These are phyloP conservation scores for Spilosoma lubricipeda DNA, from an alignment of 2,888 invertebrate genomes.

Conservation along the genomic window DNA sequence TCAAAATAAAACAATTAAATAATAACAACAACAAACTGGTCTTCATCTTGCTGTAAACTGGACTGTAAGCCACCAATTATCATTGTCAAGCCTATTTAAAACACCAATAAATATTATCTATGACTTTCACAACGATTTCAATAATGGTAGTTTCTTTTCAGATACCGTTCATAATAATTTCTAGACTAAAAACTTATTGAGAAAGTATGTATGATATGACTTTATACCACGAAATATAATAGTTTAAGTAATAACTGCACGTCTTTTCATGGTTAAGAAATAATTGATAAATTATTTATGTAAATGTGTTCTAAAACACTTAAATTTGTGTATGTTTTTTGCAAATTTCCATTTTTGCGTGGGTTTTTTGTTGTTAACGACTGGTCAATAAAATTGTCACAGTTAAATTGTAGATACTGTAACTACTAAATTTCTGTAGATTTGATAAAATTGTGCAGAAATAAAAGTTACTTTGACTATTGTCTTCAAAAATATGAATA, in stretches of 20 bases:
- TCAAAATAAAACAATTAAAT: conserved; percentile 14
- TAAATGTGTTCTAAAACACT: background rate
- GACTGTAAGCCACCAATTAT: background rate
- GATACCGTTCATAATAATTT: background rate
- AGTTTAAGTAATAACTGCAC: background rate
- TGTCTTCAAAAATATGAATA: too few species aligned
- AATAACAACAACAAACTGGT: conserved; percentile 21
- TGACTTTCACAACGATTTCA: background rate
- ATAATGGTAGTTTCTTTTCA: background rate
- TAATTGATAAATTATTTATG: background rate
- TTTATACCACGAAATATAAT: background rate
- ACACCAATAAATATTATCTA: background rate
- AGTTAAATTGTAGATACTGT: background rate
- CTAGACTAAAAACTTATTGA: background rate
- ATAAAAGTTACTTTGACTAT: too few species aligned
- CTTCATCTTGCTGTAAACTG: conserved; percentile 25
- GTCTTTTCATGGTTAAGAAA: background rate
- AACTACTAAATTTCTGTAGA: too few species aligned
- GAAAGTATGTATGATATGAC: background rate
- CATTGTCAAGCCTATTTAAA: conserved; percentile 4
- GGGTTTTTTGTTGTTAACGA: background rate
- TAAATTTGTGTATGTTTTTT: background rate
- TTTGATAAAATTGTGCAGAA: too few species aligned
- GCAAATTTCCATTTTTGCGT: background rate
- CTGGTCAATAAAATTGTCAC: background rate